Conservation (phyloP, 2,888 invertebrate species). For the Tetragonula carbonaria region DNA sequence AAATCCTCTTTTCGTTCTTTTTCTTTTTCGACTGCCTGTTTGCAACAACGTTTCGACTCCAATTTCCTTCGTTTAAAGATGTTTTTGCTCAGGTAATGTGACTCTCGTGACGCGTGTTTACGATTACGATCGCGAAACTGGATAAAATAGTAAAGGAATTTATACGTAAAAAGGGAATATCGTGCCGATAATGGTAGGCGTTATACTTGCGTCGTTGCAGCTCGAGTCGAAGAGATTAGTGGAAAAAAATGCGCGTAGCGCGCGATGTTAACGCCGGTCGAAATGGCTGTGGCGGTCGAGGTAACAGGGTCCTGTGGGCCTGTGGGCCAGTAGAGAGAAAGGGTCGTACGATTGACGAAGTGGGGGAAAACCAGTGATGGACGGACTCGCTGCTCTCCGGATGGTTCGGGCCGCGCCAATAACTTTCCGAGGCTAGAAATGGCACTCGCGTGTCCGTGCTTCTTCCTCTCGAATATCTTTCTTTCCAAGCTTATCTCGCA, state of each 20-base stretch:
- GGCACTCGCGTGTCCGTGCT: conserved; percentile 60
- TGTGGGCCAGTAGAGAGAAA: conserved; percentile 67
- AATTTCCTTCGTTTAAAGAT: neutral
- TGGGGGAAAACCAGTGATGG: conserved; percentile 77
- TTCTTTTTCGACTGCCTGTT: no score
- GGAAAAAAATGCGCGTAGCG: conserved; percentile 33
- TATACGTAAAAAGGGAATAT: neutral
- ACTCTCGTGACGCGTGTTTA: no score
- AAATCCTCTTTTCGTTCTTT: neutral
- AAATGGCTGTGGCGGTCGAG: conserved; percentile 49
- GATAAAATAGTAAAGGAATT: neutral
- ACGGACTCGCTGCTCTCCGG: conserved; percentile 74
- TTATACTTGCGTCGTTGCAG: neutral
- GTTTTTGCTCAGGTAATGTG: no score
- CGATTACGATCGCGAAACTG: neutral
- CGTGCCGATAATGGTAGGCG: neutral
- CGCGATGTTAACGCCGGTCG: conserved; percentile 37
- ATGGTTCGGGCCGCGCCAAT: conserved; percentile 73
- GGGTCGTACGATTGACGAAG: conserved; percentile 67
- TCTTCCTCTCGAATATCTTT: neutral
- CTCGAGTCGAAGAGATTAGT: conserved; percentile 20
- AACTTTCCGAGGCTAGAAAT: conserved; percentile 69
- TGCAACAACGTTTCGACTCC: no score
- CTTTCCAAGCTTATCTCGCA: neutral
- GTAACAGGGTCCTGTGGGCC: conserved; percentile 48